Evolutionary conservation across 2,888 invertebrate species (phyloP).

Genomic region (Netelia fuscicornis): DNA sequence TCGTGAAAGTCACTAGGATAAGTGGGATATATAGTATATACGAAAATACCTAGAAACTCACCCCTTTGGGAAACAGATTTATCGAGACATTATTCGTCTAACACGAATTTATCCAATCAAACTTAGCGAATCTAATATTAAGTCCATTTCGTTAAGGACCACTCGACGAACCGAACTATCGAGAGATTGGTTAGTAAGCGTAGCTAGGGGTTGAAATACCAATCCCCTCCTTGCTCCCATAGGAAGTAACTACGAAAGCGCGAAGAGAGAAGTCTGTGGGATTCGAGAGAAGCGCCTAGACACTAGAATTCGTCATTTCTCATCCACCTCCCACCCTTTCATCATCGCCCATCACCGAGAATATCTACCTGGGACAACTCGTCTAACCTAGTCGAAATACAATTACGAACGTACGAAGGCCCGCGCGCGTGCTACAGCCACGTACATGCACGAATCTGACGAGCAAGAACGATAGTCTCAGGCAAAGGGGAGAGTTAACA

Average conservation of each 20-base stretch:
- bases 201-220: slow-evolving; percentile 9
- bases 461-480: slow-evolving; percentile 31
- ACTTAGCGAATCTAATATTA: slow-evolving; percentile 41
- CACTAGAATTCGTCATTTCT: slow-evolving; percentile 7
- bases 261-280: slow-evolving; percentile 1
- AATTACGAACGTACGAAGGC: slow-evolving; percentile 62
- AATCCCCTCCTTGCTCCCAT: not conserved
- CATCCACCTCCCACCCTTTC: not conserved
- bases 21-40: not conserved
- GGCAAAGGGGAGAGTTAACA: slow-evolving; percentile 49
- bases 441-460: slow-evolving; percentile 22
- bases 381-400: slow-evolving; percentile 66
- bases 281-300: slow-evolving; percentile 9
- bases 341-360: slow-evolving; percentile 26
- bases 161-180: slow-evolving; percentile 12
- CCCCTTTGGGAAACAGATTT: not conserved
- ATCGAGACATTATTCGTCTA: not conserved
- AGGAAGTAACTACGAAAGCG: not conserved
- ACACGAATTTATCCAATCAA: slow-evolving; percentile 41
- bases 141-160: slow-evolving; percentile 27
- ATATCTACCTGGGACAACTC: slow-evolving; percentile 60
- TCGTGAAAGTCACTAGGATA: not conserved
- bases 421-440: slow-evolving; percentile 11
- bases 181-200: slow-evolving; percentile 42
- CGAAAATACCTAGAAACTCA: not conserved